A percentile compares a stretch with the other conserved stretches of the same genome.
Evolutionary conservation across 1,140 invertebrate species (phyloP).

Genomic region (Drosophila parvula): DNA sequence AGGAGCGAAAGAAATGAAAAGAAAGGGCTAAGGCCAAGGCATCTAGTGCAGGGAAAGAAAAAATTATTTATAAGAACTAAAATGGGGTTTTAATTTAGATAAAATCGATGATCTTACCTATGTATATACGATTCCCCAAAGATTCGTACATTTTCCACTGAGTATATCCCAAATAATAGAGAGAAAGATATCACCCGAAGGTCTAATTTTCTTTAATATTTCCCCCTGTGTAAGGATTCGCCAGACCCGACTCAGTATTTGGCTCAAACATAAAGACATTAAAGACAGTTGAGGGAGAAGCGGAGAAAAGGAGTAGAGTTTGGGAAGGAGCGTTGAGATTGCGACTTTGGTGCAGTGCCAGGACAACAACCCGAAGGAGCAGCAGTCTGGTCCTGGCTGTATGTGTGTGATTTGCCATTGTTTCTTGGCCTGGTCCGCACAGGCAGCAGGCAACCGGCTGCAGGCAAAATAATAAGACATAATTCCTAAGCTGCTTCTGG

Average conservation of each 20-base stretch:
- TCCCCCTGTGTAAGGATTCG: conserved; percentile 1
- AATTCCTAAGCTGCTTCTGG: conserved; percentile 59
- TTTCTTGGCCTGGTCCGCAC: conserved; percentile 30
- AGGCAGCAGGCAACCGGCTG: conserved; percentile 26
- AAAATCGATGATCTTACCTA: no score
- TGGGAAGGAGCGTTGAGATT: conserved; percentile 33
- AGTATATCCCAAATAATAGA: neutral
- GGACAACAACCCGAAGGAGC: conserved; percentile 35
- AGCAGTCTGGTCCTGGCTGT: conserved; percentile 6
- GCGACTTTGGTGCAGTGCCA: conserved; percentile 67
- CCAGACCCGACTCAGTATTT: conserved; percentile 33
- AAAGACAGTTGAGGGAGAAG: conserved; percentile 37
- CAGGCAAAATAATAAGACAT: conserved; percentile 75
- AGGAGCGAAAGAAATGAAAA: conserved; percentile 7
- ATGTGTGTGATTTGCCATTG: conserved; percentile 60
- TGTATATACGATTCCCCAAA: no score
- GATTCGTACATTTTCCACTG: no score
- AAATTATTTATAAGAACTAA: neutral
- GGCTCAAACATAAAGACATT: conserved; percentile 71
- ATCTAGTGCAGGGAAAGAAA: conserved; percentile 7
- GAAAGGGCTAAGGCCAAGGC: neutral
- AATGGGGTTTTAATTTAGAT: neutral
- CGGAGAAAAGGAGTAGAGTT: neutral
- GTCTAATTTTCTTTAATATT: neutral
- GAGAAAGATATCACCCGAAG: neutral